Evolutionary conservation across 2,797 vertebrate genomes (phyloP).

Genomic region (Onychomys leucogaster): DNA sequence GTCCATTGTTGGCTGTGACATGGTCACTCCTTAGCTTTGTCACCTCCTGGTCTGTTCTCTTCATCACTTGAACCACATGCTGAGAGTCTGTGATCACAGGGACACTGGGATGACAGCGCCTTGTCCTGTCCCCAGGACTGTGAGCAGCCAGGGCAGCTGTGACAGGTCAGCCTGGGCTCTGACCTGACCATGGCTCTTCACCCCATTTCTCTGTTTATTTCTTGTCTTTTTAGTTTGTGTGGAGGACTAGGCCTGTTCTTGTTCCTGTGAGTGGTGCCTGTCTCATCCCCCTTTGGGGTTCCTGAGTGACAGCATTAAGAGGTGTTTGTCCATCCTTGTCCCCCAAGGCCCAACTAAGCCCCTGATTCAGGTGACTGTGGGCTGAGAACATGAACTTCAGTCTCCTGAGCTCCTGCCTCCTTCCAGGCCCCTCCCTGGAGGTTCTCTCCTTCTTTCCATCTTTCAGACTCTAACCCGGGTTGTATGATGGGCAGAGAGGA

Average conservation of each 20-base stretch:
- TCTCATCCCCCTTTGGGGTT: background rate
- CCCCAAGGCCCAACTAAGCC: background rate
- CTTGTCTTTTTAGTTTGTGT: background rate
- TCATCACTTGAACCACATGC: background rate
- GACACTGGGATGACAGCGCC: background rate
- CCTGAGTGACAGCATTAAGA: background rate
- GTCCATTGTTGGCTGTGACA: background rate
- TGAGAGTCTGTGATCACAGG: background rate
- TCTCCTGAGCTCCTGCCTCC: background rate
- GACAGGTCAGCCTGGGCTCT: background rate
- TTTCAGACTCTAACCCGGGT: background rate
- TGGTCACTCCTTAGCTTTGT: background rate
- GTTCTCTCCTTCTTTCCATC: background rate
- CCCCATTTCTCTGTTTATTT: no score
- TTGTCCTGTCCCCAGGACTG: background rate
- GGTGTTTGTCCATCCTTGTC: background rate
- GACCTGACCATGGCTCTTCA: background rate
- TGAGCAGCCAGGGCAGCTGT: background rate
- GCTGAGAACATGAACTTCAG: background rate
- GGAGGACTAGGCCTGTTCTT: background rate
- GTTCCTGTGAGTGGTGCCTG: background rate
- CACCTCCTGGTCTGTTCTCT: background rate
- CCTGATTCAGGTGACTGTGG: background rate
- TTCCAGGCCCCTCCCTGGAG: background rate
- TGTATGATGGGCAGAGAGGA: background rate